Conservation (phyloP, 2,888 invertebrate genomes). For the Acheta domesticus region DNA sequence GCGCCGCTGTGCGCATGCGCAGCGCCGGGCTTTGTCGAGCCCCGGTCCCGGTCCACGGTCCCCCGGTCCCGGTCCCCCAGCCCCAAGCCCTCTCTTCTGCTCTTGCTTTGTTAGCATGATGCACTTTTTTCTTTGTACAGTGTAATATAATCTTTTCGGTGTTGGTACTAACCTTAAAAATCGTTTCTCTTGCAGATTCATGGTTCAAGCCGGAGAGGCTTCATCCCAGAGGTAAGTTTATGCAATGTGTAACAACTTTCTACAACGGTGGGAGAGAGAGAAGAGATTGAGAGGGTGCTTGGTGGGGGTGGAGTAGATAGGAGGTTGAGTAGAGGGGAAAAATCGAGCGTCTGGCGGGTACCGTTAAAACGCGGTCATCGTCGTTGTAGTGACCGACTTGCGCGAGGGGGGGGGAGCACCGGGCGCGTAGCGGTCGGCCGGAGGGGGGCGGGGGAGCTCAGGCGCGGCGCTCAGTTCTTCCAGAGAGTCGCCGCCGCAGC, state of each 20-base stretch:
- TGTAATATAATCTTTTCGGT: neutral
- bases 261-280: neutral
- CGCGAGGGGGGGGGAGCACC: neutral
- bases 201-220: constrained; percentile 91
- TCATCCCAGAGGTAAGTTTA: constrained; percentile 80
- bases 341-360: neutral
- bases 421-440: neutral
- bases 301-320: neutral
- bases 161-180: neutral
- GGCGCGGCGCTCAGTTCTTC: neutral
- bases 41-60: neutral
- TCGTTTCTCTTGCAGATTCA: constrained; percentile 74
- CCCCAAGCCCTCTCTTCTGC: neutral
- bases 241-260: neutral
- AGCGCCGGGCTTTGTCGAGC: neutral
- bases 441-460: neutral
- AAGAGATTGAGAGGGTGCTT: neutral
- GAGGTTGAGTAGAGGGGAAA: neutral
- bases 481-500: neutral
- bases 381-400: constrained; percentile 5
- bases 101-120: neutral
- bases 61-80: neutral
- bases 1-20: neutral
- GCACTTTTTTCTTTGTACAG: neutral
- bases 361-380: constrained; percentile 18